Evolutionary conservation across 2,797 vertebrate genomes (phyloP).

Genomic region (Kryptolebias ocellatus): DNA sequence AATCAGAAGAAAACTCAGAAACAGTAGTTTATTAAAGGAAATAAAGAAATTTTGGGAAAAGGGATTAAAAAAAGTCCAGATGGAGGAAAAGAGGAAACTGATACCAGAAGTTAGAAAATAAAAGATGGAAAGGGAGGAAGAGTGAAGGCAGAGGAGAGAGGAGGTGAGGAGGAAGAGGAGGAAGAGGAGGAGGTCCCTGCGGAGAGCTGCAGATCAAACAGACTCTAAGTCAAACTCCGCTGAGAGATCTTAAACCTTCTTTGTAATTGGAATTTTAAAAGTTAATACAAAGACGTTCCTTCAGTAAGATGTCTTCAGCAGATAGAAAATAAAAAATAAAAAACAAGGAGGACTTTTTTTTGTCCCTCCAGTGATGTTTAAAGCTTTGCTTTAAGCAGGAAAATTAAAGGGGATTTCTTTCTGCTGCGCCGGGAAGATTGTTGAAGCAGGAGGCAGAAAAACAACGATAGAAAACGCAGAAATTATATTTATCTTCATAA

Average conservation of each 20-base stretch:
- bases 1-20: no score
- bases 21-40: no score
- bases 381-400: constrained; percentile 48
- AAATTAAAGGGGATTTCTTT: constrained; percentile 40
- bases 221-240: constrained; percentile 89
- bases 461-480: not conserved
- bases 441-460: not conserved
- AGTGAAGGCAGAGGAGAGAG: constrained; percentile 39
- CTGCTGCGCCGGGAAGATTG: constrained; percentile 23
- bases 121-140: not conserved
- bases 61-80: no score
- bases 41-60: no score
- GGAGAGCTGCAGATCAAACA: constrained; percentile 92
- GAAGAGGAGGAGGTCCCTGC: constrained; percentile 74
- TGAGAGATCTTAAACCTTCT: constrained; percentile 91
- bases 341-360: constrained; percentile 80
- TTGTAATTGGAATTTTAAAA: constrained; percentile 94
- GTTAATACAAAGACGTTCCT: constrained; percentile 89
- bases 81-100: no score
- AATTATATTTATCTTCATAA: no score
- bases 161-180: constrained; percentile 56
- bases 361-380: constrained; percentile 65
- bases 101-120: not conserved
- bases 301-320: constrained; percentile 86
- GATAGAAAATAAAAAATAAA: constrained; percentile 80